A percentile compares a stretch with the other conserved stretches of the same genome.
Evolutionary conservation across 2,797 vertebrate species (phyloP).

Genomic region (Chaetodon trifasciatus): DNA sequence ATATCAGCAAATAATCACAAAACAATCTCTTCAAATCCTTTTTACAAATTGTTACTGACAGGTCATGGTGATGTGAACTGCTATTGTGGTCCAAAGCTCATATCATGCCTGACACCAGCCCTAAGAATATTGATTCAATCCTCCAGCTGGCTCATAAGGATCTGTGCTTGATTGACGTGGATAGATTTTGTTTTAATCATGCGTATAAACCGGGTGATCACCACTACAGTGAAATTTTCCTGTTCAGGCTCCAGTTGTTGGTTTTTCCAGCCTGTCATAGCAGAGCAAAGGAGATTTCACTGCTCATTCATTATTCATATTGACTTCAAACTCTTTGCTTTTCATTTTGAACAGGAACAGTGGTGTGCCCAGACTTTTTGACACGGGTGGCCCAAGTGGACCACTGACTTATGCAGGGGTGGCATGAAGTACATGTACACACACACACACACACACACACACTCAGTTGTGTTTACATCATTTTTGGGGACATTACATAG

Average conservation of each 20-base stretch:
- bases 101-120: conserved; percentile 18
- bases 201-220: neutral
- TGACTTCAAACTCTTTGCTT: conserved; percentile 14
- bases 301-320: neutral
- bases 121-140: neutral
- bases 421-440: too few species aligned
- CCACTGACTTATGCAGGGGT: too few species aligned
- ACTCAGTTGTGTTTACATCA: too few species aligned
- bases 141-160: neutral
- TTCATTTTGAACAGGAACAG: conserved; percentile 4
- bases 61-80: neutral
- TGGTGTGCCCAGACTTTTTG: too few species aligned
- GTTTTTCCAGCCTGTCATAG: neutral
- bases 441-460: too few species aligned
- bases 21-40: neutral
- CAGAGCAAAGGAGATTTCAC: neutral
- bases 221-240: neutral
- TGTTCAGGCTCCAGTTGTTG: neutral
- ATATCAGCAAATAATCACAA: neutral
- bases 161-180: conserved; percentile 5
- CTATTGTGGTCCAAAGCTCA: neutral
- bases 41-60: conserved; percentile 1
- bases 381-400: too few species aligned
- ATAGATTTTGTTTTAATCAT: neutral
- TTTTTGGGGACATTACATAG: too few species aligned